Evolutionary conservation across 2,888 invertebrate species (phyloP).

Genomic region (Linyphia triangularis): DNA sequence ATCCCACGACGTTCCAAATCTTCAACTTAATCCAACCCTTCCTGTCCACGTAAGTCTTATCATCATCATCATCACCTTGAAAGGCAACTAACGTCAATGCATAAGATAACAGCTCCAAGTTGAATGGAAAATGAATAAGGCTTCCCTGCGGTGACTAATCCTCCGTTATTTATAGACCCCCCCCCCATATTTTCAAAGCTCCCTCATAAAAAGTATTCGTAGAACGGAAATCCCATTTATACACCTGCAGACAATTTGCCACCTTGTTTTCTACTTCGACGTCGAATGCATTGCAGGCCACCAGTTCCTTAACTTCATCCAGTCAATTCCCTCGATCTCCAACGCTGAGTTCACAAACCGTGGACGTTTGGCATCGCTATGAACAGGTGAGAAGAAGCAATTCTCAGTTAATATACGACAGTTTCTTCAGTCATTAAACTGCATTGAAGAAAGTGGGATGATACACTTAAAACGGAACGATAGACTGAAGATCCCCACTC

Average conservation of each 20-base stretch:
- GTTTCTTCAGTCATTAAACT: no score
- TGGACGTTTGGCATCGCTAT: no score
- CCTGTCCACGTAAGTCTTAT: slow-evolving; percentile 3
- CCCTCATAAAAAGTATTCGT: no score
- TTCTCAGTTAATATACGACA: no score
- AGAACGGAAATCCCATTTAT: no score
- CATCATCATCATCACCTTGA: not conserved
- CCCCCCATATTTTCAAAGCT: not conserved
- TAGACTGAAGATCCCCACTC: no score
- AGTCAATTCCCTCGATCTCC: no score
- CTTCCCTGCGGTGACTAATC: not conserved
- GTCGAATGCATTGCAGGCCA: not conserved
- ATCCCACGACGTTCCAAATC: not conserved
- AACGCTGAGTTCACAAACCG: no score
- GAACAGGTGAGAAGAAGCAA: no score
- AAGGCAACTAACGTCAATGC: not conserved
- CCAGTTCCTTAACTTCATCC: not conserved
- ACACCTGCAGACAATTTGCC: not conserved
- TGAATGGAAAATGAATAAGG: not conserved
- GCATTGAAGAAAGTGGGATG: no score
- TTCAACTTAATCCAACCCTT: not conserved
- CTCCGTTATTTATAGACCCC: not conserved
- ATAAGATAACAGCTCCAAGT: not conserved
- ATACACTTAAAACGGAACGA: no score
- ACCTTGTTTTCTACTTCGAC: not conserved